phyloP scores from a whole-genome alignment of 2,888 invertebrate genomes.

The Allygus modestus region DNA sequence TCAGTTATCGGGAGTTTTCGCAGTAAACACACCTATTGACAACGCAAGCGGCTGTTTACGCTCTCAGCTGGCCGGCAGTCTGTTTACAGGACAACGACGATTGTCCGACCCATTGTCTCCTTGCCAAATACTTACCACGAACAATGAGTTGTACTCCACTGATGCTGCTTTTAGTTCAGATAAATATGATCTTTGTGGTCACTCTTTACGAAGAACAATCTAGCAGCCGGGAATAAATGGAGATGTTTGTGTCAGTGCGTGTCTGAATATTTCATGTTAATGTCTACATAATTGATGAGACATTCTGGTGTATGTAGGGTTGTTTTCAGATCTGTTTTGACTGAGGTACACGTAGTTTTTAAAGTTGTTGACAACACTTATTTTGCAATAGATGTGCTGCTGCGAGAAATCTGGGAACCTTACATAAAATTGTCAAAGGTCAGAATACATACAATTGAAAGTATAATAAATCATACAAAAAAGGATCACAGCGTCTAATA shows the following conservation, averaged over 20 bases:
- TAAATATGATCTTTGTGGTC: slow-evolving; percentile 25
- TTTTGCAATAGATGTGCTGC: no score
- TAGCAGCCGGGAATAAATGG: not conserved
- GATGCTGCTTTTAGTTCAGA: slow-evolving; percentile 3
- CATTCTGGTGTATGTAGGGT: no score
- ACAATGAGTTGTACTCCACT: slow-evolving; percentile 40
- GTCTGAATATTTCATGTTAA: not conserved
- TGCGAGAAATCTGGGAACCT: no score
- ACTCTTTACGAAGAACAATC: slow-evolving; percentile 22
- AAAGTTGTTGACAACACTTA: no score
- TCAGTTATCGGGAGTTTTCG: not conserved
- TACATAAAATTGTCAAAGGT: no score
- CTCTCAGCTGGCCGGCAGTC: not conserved
- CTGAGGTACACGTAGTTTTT: no score
- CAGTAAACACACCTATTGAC: not conserved
- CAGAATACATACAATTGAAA: no score
- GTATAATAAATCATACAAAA: no score
- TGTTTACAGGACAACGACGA: slow-evolving; percentile 15
- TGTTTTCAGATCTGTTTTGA: no score
- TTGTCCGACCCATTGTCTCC: slow-evolving; percentile 6
- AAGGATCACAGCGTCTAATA: no score
- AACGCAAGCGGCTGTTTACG: slow-evolving; percentile 13
- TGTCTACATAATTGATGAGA: not conserved
- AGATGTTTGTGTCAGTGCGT: slow-evolving; percentile 11
- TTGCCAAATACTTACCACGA: slow-evolving; percentile 30